Conservation (phyloP, 2,797 vertebrate species). For the Gymnoscopelus braueri region DNA sequence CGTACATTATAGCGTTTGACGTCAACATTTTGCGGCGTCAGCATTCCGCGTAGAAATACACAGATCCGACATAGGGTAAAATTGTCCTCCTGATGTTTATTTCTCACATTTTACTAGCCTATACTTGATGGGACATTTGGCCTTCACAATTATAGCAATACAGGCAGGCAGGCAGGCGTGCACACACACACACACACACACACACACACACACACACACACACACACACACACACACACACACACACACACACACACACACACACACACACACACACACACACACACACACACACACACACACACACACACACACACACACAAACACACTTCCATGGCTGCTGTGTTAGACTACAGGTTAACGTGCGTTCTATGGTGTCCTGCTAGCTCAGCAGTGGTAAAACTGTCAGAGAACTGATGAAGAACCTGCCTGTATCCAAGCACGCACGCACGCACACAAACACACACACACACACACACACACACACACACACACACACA, state of each 20-base stretch:
- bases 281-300: slow-evolving; percentile 22
- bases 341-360: slow-evolving; percentile 51
- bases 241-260: slow-evolving; percentile 8
- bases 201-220: slow-evolving; percentile 1
- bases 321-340: slow-evolving; percentile 11
- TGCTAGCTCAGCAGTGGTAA: slow-evolving; percentile 74
- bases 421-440: slow-evolving; percentile 39
- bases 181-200: not conserved
- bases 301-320: slow-evolving; percentile 33
- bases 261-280: not conserved
- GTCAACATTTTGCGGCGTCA: no score
- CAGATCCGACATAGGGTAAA: no score
- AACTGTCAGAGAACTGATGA: slow-evolving; percentile 68
- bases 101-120: no score
- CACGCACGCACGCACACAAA: slow-evolving; percentile 9
- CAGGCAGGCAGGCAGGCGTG: not conserved
- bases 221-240: slow-evolving; percentile 14
- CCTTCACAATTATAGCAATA: no score
- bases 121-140: no score
- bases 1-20: no score
- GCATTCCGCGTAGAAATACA: no score
- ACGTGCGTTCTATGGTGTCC: slow-evolving; percentile 50
- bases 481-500: slow-evolving; percentile 28
- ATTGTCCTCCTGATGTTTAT: no score
- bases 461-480: slow-evolving; percentile 44